Base-by-base conservation (phyloP, 2,888 invertebrate genomes). In the Cremastobaeus sp. region DNA sequence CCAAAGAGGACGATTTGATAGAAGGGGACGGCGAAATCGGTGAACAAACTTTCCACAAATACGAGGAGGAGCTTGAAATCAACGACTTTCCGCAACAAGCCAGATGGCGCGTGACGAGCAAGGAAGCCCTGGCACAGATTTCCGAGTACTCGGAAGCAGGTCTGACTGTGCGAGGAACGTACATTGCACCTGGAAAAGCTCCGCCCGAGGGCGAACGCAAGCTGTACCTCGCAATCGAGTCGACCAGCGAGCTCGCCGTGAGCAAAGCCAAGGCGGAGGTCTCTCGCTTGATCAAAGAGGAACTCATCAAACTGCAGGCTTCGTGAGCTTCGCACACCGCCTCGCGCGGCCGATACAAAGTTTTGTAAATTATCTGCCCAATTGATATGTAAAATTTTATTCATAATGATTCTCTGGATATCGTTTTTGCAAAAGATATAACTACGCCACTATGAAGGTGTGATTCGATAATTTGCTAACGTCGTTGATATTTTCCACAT, bases 1-100 rank as follows among this genome's bases (percentile, higher is more conserved):
- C 98, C 1, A 94, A 96, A 71, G 95, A 96, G 83, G 96, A 96
- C 77, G 92, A 93, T 65, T 79, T 88, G 1, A 89, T 92, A 0
- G 91, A 92, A 50, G 94, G 94, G 54, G 92, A 92, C 77, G 91
- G 92, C 82, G 92, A 91, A 79, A 91, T 90, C 28, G 89, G 91
- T 30, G 91, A 91, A 82, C 92, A 90, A 84, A 92, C 92, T 11
- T 95, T 96, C 90, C 91, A 94, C 74, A 96, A 98, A 84, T 99
- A 97, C 88, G 99, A 99, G 88, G 99, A 99, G 80, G 99, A 99
- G 86, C 90, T 99, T 79, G 99, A 99, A 89, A 99, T 99, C 84
- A 99, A 99, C 86, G 99, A 99, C 88, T 99, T 99, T 89, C 99
- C 99, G 20, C 99, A 99, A 84, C 98, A 98, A 86, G 98, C 99